A percentile compares a stretch with the other conserved stretches of the same genome.
Evolutionary conservation across 2,888 invertebrate genomes (phyloP).

Genomic region (Apantesis nais): DNA sequence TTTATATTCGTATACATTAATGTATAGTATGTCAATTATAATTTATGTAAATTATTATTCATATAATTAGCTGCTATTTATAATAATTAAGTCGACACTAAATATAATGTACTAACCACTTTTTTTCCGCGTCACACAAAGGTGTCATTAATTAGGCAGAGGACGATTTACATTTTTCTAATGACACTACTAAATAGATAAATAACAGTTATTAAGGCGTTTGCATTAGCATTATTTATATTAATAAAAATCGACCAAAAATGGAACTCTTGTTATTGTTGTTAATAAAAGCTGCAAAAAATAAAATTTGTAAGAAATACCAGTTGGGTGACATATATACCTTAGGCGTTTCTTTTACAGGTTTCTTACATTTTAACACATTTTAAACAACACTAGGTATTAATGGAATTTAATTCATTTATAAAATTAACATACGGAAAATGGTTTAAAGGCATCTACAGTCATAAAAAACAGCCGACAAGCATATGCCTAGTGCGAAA

Average conservation of each 20-base stretch:
- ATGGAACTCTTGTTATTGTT: background rate
- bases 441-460: background rate
- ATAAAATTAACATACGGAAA: background rate
- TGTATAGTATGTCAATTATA: background rate
- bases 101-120: background rate
- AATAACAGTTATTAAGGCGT: background rate
- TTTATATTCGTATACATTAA: background rate
- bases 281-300: background rate
- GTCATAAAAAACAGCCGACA: slow-evolving; percentile 24
- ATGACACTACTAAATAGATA: background rate
- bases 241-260: too few species aligned
- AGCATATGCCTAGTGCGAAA: slow-evolving; percentile 46
- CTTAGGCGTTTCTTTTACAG: background rate
- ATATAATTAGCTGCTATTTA: background rate
- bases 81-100: background rate
- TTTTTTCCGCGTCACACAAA: background rate
- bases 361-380: background rate
- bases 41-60: background rate
- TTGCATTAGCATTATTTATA: too few species aligned
- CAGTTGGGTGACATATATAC: background rate
- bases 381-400: background rate
- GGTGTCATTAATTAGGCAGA: background rate
- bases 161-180: background rate
- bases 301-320: background rate
- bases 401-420: background rate